A percentile compares a stretch with the other conserved stretches of the same genome.
These are phyloP conservation scores for Oplegnathus fasciatus DNA, from an alignment of 2,113 vertebrate genomes.

Conservation along the genomic window DNA sequence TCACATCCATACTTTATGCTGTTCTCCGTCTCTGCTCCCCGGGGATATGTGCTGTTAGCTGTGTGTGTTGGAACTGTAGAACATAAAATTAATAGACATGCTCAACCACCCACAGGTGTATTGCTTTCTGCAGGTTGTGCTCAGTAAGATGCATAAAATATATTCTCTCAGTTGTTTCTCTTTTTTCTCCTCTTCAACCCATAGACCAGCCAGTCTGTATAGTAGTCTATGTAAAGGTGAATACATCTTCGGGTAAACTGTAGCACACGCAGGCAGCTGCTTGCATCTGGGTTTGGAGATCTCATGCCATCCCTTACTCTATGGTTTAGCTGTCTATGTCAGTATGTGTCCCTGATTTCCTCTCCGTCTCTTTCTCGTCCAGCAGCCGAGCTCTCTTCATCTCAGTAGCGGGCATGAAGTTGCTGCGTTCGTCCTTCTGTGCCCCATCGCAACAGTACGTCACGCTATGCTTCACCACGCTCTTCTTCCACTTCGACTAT, in stretches of 20 bases:
- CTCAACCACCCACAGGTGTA: slow-evolving; percentile 1
- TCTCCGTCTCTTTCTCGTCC: not conserved
- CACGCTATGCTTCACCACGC: slow-evolving; percentile 91
- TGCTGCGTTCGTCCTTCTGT: slow-evolving; percentile 91
- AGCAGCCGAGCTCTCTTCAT: slow-evolving; percentile 92
- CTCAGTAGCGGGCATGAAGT: slow-evolving; percentile 92
- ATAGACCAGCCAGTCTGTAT: not conserved
- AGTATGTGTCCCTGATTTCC: not conserved
- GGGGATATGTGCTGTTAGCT: slow-evolving; percentile 1
- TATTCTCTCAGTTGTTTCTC: not conserved
- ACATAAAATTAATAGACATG: slow-evolving; percentile 23
- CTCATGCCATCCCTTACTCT: not conserved
- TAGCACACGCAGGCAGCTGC: not conserved
- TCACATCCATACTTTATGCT: not conserved
- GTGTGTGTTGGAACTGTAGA: slow-evolving; percentile 23
- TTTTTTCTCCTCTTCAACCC: not conserved
- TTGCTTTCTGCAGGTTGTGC: slow-evolving; percentile 12
- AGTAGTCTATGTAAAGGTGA: not conserved
- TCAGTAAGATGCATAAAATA: slow-evolving; percentile 1
- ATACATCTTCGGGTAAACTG: not conserved
- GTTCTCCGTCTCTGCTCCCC: not conserved
- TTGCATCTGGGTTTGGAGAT: not conserved
- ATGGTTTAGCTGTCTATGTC: not conserved
- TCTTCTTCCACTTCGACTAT: slow-evolving; percentile 94
- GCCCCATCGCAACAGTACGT: slow-evolving; percentile 91